Evolutionary conservation across 2,113 vertebrate genomes (phyloP).

Genomic region (Rostratula benghalensis): DNA sequence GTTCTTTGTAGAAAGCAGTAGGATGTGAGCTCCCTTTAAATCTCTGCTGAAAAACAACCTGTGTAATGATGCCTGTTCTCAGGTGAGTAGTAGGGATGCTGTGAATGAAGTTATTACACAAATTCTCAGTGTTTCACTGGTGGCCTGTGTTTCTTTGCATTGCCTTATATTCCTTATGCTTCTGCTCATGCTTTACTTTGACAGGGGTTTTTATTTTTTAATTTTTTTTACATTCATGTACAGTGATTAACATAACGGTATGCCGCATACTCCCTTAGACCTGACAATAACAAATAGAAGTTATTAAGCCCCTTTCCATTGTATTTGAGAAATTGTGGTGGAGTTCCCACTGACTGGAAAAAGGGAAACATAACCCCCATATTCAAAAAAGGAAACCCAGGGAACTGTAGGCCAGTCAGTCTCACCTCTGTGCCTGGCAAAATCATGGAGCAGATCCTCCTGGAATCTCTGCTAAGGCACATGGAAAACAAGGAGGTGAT

Average conservation of each 20-base stretch:
- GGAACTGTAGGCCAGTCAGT: too few relatives aligned
- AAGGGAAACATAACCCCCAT: too few relatives aligned
- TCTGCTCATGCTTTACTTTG: neutral
- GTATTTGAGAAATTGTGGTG: too few relatives aligned
- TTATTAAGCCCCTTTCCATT: too few relatives aligned
- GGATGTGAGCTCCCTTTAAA: neutral
- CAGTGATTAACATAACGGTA: neutral
- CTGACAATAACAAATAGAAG: neutral
- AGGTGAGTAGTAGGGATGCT: neutral
- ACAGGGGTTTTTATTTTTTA: neutral
- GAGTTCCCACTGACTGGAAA: too few relatives aligned
- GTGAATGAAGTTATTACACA: neutral
- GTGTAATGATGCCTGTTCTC: neutral
- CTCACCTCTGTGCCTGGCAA: too few relatives aligned
- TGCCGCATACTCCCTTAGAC: neutral
- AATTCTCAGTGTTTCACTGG: neutral
- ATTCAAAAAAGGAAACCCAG: too few relatives aligned
- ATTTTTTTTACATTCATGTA: neutral
- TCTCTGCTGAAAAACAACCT: neutral
- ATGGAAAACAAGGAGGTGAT: too few relatives aligned
- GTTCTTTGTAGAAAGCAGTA: neutral
- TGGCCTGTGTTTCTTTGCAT: neutral
- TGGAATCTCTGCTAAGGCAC: too few relatives aligned
- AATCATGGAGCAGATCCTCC: too few relatives aligned
- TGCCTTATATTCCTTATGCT: neutral